Percentiles rank a stretch among this genome's conserved stretches.
Conservation (phyloP, 1,140 invertebrate species). For the Lepidurus couesii region DNA sequence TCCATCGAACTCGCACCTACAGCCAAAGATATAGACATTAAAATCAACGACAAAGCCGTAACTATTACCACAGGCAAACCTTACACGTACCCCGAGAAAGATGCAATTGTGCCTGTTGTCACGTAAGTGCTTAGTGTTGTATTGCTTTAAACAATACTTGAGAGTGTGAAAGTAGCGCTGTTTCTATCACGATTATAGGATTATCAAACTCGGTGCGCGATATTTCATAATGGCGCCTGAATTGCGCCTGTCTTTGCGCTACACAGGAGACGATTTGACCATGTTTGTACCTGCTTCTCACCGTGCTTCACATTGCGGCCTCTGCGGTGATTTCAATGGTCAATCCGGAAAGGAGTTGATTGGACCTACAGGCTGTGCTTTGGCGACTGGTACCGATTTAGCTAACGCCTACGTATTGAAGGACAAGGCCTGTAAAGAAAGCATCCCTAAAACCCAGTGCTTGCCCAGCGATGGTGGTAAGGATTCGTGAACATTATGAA, state of each 20-base stretch:
- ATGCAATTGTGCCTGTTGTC: slow-evolving; percentile 7
- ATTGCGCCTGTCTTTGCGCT: slow-evolving; percentile 32
- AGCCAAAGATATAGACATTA: slow-evolving; percentile 30
- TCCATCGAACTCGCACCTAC: slow-evolving; percentile 34
- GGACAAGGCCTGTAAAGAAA: slow-evolving; percentile 33
- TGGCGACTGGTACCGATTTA: slow-evolving; percentile 30
- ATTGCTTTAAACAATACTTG: background rate
- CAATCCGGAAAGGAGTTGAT: slow-evolving; percentile 35
- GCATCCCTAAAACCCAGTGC: slow-evolving; percentile 27
- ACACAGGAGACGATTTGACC: slow-evolving; percentile 34
- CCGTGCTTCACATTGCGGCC: slow-evolving; percentile 36
- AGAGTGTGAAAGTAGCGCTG: background rate
- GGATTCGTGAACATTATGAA: background rate
- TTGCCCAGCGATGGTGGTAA: slow-evolving; percentile 4
- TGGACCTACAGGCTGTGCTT: slow-evolving; percentile 30
- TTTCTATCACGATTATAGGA: slow-evolving; percentile 27
- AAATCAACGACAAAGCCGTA: slow-evolving; percentile 35
- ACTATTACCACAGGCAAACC: slow-evolving; percentile 31
- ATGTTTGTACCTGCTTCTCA: slow-evolving; percentile 33
- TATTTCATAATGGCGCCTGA: slow-evolving; percentile 34
- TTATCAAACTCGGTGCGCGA: slow-evolving; percentile 32
- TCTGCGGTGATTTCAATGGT: slow-evolving; percentile 38
- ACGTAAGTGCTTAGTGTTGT: background rate
- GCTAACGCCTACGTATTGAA: slow-evolving; percentile 32
- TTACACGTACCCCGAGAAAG: slow-evolving; percentile 26